Base-by-base conservation (phyloP, 1,140 invertebrate species). In the Drosophila chauvacae region DNA sequence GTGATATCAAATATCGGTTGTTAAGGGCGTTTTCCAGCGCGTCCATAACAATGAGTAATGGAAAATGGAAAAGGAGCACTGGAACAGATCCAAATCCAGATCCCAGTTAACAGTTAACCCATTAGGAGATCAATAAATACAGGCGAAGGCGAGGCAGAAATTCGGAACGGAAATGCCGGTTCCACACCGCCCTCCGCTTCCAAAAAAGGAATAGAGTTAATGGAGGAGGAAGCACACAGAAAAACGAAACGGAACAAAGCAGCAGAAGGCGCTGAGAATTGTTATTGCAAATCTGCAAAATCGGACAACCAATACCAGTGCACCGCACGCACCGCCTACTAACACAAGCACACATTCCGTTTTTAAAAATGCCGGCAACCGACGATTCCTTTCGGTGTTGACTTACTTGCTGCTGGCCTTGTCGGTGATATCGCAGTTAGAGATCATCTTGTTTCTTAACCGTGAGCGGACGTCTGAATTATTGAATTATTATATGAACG, bases 371-470 rank as follows among this genome's bases (percentile, higher is more conserved):
- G 71, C 81, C 61, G 71, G 81, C 66, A 61, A 64, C n/a, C 28
- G 39, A 59, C 14, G 42, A 65, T 44, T 74, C 28, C 53, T 58
- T 53, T 35, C 23, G 18, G 10, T 18, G 37, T 33, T 20, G 47
- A 91, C 91, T 91, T 90, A 92, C 91, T 92, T 92, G 91, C 70
- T 90, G 71, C 75, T 81, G 26, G 91, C 53, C 65, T 92, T 88
- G 47, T 85, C 85, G 45, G 85, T 73, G 39, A 90, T 85, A 78
- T 87, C 84, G 51, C 86, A 83, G 56, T 90, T 90, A 42, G 76
- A 72, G 61, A 91, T 91, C 90, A 91, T 91, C 59, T 77, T 83
- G 60, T 47, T 61, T 37, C 18, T 44, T 66, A 66, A 30, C 18
- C 45, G 45, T 33, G 16, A 35, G 35, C 41, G 20, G 11, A 71